phyloP scores from a whole-genome alignment of 1,140 invertebrate species.

The Vollenhovia emeryi region DNA sequence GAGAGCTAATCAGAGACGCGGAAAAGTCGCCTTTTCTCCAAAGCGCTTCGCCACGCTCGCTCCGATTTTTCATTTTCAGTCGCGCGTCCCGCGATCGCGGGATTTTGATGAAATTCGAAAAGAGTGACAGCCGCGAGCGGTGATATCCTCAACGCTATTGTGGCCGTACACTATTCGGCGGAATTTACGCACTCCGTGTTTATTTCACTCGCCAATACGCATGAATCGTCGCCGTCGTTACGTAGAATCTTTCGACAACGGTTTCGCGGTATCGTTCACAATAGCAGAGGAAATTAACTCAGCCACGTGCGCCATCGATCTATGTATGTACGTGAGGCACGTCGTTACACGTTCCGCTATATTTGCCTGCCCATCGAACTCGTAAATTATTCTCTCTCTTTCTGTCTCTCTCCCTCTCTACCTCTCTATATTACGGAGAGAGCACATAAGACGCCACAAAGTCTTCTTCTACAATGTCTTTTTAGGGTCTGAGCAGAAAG shows the following conservation, averaged over 20 bases:
- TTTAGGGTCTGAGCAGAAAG: no score
- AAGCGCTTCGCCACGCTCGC: not conserved
- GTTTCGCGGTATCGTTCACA: conserved; percentile 6
- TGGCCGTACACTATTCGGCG: not conserved
- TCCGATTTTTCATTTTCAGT: conserved; percentile 17
- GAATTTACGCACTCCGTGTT: not conserved
- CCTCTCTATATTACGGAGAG: not conserved
- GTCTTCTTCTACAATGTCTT: not conserved
- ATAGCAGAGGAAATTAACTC: conserved; percentile 38
- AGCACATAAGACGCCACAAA: no score
- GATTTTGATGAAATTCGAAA: conserved; percentile 11
- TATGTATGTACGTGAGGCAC: not conserved
- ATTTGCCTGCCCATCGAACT: not conserved
- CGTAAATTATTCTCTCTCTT: not conserved
- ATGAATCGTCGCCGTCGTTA: not conserved
- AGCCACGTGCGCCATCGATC: conserved; percentile 29
- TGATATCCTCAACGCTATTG: not conserved
- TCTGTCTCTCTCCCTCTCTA: not conserved
- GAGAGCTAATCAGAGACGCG: not conserved
- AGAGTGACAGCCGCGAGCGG: not conserved
- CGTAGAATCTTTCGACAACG: not conserved
- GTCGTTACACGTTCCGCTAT: conserved; percentile 4
- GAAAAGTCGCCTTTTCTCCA: not conserved
- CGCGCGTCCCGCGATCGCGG: not conserved
- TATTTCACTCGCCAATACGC: not conserved